phyloP scores from a whole-genome alignment of 2,888 invertebrate species.

The Cylloceria caligata region DNA sequence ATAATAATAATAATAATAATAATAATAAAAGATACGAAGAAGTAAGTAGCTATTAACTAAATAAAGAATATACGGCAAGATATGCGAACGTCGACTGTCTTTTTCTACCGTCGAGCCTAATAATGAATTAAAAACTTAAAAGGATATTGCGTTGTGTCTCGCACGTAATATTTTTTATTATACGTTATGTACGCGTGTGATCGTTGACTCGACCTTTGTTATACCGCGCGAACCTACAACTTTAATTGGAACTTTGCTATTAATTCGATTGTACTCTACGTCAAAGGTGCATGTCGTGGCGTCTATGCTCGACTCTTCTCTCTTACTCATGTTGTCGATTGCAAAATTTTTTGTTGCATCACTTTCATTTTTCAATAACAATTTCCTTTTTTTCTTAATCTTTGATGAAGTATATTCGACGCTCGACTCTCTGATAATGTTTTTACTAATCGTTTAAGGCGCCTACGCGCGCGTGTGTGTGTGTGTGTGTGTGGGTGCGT shows the following conservation, averaged over 20 bases:
- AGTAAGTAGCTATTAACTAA: slow-evolving; percentile 21
- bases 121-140: slow-evolving; percentile 27
- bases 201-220: slow-evolving; percentile 34
- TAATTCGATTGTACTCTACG: slow-evolving; percentile 82
- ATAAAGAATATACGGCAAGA: slow-evolving; percentile 62
- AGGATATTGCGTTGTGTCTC: slow-evolving; percentile 31
- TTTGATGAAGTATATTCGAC: neutral
- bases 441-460: too few species aligned
- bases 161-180: slow-evolving; percentile 9
- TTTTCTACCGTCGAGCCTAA: slow-evolving; percentile 1
- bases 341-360: slow-evolving; percentile 52
- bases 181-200: slow-evolving; percentile 13
- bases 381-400: neutral
- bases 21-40: too few species aligned
- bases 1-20: slow-evolving; percentile 1
- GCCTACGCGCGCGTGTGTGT: too few species aligned
- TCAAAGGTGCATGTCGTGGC: slow-evolving; percentile 79
- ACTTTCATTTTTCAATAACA: neutral
- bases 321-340: slow-evolving; percentile 54
- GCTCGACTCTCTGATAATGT: too few species aligned
- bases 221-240: slow-evolving; percentile 59
- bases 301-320: slow-evolving; percentile 61
- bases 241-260: slow-evolving; percentile 80
- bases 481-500: too few species aligned
- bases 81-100: slow-evolving; percentile 22